Evolutionary conservation across 2,888 invertebrate species (phyloP), one percentile per base, ranked within the genome.

Genomic region (Cerastoderma edule): DNA sequence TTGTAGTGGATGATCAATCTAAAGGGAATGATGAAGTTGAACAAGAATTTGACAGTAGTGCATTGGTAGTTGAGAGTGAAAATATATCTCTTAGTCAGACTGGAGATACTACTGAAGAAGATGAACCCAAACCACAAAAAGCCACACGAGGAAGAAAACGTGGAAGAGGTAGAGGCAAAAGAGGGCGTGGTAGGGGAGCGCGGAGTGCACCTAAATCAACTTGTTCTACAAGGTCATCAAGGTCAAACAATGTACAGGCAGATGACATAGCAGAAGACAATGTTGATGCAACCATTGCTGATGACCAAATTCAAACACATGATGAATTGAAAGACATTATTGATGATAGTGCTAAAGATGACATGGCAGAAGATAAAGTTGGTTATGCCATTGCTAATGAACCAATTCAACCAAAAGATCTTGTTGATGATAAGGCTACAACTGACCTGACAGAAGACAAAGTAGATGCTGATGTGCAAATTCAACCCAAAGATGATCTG

Each of bases 111-210:
- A n/a, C n/a, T n/a, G n/a, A n/a, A n/a, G n/a, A n/a, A n/a, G n/a
- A n/a, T n/a, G n/a, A n/a, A n/a, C n/a, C n/a, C n/a, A n/a, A n/a
- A n/a, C 44, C 69, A 33, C 33, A 8, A 56, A 50, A 48, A 32
- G 39, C 73, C 57, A 10, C 60, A 24, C 67, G 65, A 50, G 68
- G 30, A 19, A 66, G 46, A 39, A 28, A 57, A 39, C 35, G 60
- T 19, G 60, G 60, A 27, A 60, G 60, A 60, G 60, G 39, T 10
- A 60, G 78, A 22, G 70, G 73, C 28, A 32, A 64, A 57, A 67
- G 72, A 13, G 67, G 80, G 10, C 48, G 67, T n/a, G 75, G 78
- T n/a, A 46, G 74, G 28, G 72, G 79, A 46, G 63, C 72, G 35
- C 70, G 75, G 46, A 48, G 68, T 33, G 66, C 65, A 33, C 56